Percentiles rank a stretch among this genome's conserved stretches.
Conservation (phyloP, 2,797 vertebrate genomes). For the Mormyrus hasselquistii region DNA sequence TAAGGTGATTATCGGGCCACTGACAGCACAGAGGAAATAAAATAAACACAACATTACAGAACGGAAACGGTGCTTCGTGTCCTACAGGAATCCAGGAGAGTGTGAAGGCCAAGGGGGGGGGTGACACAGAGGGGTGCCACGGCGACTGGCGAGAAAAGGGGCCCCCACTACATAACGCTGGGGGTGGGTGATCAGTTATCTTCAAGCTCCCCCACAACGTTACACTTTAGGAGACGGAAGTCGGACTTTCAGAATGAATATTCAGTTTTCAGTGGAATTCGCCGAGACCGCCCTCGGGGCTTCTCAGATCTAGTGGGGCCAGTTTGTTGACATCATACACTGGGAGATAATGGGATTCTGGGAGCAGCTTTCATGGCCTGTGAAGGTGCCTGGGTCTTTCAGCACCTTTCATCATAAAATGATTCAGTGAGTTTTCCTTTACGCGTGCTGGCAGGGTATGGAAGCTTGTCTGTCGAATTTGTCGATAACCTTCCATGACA, state of each 20-base stretch:
- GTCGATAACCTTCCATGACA: background rate
- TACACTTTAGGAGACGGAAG: background rate
- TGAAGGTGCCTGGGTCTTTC: background rate
- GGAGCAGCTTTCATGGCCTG: background rate
- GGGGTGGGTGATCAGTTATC: background rate
- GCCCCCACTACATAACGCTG: background rate
- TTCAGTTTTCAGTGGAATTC: background rate
- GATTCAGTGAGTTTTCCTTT: background rate
- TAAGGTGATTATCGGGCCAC: background rate
- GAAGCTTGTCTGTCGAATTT: background rate
- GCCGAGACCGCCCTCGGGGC: background rate
- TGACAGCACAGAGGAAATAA: background rate
- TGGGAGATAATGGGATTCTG: background rate
- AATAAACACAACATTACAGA: background rate
- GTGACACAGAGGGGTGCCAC: background rate
- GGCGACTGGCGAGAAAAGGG: background rate
- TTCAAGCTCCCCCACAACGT: background rate
- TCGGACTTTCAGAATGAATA: background rate
- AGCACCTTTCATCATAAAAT: background rate
- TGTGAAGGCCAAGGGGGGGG: background rate
- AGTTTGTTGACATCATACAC: background rate
- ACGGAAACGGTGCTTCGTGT: background rate
- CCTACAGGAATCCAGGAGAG: background rate
- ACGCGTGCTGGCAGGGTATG: background rate
- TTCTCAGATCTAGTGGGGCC: background rate